Evolutionary conservation across 92 coral and sea anemone genomes (phyloP).

Genomic region (Bergia puertoricense): DNA sequence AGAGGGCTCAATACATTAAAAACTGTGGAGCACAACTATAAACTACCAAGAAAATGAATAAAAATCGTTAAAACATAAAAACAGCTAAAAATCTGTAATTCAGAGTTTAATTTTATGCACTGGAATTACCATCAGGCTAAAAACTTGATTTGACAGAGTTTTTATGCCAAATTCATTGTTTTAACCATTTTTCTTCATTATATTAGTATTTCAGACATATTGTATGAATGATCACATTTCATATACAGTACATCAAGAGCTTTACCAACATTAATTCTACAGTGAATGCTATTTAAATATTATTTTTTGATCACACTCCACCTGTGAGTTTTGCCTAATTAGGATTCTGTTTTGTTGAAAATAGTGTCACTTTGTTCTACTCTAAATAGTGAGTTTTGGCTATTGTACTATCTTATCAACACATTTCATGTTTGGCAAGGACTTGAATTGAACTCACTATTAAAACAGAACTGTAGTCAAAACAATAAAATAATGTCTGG

Average conservation of each 20-base stretch:
- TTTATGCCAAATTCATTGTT: too few relatives aligned
- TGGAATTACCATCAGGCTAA: too few relatives aligned
- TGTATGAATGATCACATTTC: not conserved
- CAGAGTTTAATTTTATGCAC: too few relatives aligned
- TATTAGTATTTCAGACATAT: not conserved
- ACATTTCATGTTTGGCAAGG: constrained; percentile 19
- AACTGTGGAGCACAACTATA: too few relatives aligned
- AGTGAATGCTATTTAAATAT: not conserved
- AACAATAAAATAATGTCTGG: constrained; percentile 12
- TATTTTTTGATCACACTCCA: not conserved
- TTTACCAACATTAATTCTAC: constrained; percentile 1
- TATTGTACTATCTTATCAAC: constrained; percentile 11
- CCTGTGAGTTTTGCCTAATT: not conserved
- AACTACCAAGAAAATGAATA: too few relatives aligned
- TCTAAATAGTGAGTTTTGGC: not conserved
- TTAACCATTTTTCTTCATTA: too few relatives aligned
- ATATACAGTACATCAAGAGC: not conserved
- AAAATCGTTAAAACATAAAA: too few relatives aligned
- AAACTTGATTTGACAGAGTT: too few relatives aligned
- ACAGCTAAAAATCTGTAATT: too few relatives aligned
- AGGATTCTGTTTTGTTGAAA: not conserved
- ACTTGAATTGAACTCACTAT: constrained; percentile 5
- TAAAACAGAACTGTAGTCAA: constrained; percentile 31
- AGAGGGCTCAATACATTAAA: too few relatives aligned
- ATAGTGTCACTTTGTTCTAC: not conserved